A percentile compares a stretch with the other conserved stretches of the same genome.
Conservation (phyloP, 2,113 vertebrate genomes). For the Piaya cayana region DNA sequence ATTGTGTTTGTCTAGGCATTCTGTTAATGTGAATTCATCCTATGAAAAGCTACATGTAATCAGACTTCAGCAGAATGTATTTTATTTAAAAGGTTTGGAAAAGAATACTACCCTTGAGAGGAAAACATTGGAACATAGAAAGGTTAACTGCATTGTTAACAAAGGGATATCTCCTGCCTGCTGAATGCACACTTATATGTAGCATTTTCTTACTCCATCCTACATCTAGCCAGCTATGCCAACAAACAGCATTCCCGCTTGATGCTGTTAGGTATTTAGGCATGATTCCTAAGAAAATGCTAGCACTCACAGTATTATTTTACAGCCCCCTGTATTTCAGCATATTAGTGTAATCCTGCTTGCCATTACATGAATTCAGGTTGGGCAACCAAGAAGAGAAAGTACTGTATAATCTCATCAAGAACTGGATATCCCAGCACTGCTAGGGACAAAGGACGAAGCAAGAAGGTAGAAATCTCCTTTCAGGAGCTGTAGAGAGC, state of each 20-base stretch:
- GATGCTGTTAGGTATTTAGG: background rate
- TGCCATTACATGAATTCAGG: background rate
- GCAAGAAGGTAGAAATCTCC: background rate
- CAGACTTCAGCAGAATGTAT: background rate
- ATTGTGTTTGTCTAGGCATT: background rate
- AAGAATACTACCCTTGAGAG: background rate
- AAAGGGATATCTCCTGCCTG: background rate
- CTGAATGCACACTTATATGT: rapidly evolving
- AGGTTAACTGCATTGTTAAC: background rate
- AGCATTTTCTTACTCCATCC: background rate
- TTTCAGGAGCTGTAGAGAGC: too few species aligned
- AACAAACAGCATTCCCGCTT: background rate
- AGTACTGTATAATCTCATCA: background rate
- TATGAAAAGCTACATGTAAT: background rate
- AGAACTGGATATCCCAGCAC: background rate
- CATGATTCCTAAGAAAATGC: background rate
- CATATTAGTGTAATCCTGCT: background rate
- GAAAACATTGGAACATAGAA: background rate
- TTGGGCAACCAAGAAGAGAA: background rate
- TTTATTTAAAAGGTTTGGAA: background rate
- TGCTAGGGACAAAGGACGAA: background rate
- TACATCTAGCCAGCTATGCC: background rate
- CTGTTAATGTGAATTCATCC: background rate
- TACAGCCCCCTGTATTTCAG: background rate
- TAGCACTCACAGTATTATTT: background rate